Conservation (phyloP, 2,888 invertebrate genomes). For the Cryptus viduatorius region DNA sequence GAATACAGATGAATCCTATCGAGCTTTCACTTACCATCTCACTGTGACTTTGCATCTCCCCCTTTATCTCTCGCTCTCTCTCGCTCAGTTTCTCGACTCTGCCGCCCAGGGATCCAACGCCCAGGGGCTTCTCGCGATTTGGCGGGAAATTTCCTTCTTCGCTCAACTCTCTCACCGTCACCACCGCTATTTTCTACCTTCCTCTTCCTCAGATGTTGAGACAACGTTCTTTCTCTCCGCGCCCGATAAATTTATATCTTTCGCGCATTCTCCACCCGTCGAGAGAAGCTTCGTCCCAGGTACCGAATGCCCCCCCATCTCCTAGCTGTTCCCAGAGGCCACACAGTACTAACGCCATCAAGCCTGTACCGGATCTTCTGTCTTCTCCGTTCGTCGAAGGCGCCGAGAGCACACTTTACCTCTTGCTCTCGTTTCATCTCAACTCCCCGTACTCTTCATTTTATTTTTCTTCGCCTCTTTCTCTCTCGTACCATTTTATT, state of each 20-base stretch:
- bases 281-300: not conserved
- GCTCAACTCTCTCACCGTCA: not conserved
- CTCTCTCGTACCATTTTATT: constrained; percentile 3
- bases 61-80: constrained; percentile 17
- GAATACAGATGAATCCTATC: constrained; percentile 81
- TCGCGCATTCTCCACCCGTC: not conserved
- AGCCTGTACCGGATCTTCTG: constrained; percentile 22
- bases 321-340: constrained; percentile 19
- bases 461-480: constrained; percentile 20
- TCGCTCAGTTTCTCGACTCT: not conserved
- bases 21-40: constrained; percentile 73
- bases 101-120: not conserved
- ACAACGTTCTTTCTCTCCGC: not conserved
- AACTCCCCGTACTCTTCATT: constrained; percentile 28
- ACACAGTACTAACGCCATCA: constrained; percentile 33
- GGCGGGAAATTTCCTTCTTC: constrained; percentile 28
- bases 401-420: constrained; percentile 24
- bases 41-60: constrained; percentile 41
- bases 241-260: constrained; percentile 29
- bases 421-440: constrained; percentile 32
- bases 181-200: constrained; percentile 20
- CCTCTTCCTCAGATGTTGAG: not conserved
- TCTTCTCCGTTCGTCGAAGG: constrained; percentile 22
- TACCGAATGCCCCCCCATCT: not conserved
- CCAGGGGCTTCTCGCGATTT: constrained; percentile 20